These are phyloP conservation scores for Xylota sylvarum DNA, from an alignment of 2,888 invertebrate genomes.

Conservation along the genomic window DNA sequence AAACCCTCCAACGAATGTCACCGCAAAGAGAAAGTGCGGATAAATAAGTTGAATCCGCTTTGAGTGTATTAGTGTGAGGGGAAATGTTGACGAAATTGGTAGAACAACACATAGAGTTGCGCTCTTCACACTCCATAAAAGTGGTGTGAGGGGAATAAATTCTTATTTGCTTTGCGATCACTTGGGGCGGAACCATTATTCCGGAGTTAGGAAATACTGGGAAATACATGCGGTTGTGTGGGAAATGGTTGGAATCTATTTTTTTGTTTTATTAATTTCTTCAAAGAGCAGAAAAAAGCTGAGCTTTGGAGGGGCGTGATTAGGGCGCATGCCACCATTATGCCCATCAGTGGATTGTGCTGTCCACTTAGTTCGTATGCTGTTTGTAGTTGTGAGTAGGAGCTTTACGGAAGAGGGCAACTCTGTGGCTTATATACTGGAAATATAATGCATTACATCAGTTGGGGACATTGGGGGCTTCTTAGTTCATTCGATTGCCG, in stretches of 20 bases:
- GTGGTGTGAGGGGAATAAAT: constrained; percentile 44
- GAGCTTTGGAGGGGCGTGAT: constrained; percentile 73
- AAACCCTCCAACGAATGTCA: constrained; percentile 47
- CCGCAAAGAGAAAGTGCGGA: constrained; percentile 18
- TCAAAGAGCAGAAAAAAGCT: neutral
- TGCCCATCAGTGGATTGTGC: constrained; percentile 36
- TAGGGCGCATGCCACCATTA: constrained; percentile 75
- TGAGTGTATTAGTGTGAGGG: constrained; percentile 55
- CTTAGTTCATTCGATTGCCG: constrained; percentile 72
- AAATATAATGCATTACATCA: constrained; percentile 43
- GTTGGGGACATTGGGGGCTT: constrained; percentile 13
- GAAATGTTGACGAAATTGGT: constrained; percentile 1
- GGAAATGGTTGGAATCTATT: neutral
- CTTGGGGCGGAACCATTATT: constrained; percentile 69
- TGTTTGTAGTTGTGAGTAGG: constrained; percentile 25
- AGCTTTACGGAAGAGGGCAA: constrained; percentile 47
- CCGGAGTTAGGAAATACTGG: constrained; percentile 56
- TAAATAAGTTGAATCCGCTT: constrained; percentile 25
- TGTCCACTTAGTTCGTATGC: constrained; percentile 35
- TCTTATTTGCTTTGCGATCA: constrained; percentile 68
- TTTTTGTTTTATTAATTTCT: constrained; percentile 14
- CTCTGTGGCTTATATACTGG: constrained; percentile 41
- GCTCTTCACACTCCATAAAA: constrained; percentile 30
- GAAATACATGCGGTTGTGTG: constrained; percentile 28
- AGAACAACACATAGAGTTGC: neutral